Conservation (phyloP, 2,113 vertebrate species). For the Oryzias celebensis region DNA sequence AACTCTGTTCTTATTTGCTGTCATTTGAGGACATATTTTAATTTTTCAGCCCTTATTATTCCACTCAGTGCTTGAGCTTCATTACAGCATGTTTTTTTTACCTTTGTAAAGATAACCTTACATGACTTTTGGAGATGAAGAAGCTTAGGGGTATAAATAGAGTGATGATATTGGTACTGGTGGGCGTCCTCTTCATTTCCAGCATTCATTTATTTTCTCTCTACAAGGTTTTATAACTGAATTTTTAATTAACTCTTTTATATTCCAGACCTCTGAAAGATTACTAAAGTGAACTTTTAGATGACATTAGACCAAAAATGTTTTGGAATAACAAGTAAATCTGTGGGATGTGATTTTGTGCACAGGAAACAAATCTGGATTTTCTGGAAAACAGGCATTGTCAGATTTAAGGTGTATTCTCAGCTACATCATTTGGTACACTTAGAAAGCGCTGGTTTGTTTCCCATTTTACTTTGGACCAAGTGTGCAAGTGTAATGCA, state of each 20-base stretch:
- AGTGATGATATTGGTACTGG: constrained; percentile 27
- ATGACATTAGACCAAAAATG: no score
- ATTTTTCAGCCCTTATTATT: constrained; percentile 47
- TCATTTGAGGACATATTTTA: constrained; percentile 46
- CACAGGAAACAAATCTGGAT: no score
- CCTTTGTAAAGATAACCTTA: constrained; percentile 65
- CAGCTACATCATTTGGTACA: no score
- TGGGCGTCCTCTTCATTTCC: constrained; percentile 25
- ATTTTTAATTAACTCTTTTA: not conserved
- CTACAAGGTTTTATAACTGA: not conserved
- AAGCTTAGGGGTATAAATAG: constrained; percentile 38
- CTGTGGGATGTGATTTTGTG: no score
- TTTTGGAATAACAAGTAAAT: no score
- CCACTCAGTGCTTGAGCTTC: constrained; percentile 47
- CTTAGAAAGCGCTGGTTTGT: no score
- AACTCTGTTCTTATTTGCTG: constrained; percentile 22
- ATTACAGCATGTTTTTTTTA: constrained; percentile 53
- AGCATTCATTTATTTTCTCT: not conserved
- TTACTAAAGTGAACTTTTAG: not conserved
- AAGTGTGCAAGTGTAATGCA: no score
- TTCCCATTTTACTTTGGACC: no score
- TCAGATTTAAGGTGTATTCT: no score
- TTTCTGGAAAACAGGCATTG: no score
- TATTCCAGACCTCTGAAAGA: not conserved
- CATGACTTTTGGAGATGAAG: constrained; percentile 53